These are phyloP conservation scores for Harpegnathos saltator DNA, from an alignment of 1,140 invertebrate genomes.

Conservation along the genomic window DNA sequence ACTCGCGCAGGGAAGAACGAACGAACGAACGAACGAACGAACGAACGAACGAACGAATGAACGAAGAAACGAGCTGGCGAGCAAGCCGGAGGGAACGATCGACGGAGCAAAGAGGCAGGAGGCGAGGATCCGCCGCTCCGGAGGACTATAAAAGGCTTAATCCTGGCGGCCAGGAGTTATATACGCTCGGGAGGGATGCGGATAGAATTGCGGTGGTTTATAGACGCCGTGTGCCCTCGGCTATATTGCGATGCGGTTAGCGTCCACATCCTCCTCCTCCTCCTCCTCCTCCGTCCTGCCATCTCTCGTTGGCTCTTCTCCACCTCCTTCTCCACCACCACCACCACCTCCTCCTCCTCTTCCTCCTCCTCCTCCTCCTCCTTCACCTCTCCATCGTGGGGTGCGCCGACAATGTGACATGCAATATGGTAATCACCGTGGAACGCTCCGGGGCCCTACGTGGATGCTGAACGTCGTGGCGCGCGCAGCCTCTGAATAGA, in stretches of 20 bases:
- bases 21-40: neutral
- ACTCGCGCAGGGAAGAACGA: too few species aligned
- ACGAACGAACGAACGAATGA: neutral
- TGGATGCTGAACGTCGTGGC: constrained; percentile 73
- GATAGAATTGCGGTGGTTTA: constrained; percentile 80
- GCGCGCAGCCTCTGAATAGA: constrained; percentile 74
- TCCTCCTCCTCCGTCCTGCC: constrained; percentile 57
- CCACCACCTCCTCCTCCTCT: constrained; percentile 9
- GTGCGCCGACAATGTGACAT: constrained; percentile 76
- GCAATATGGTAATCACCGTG: constrained; percentile 79
- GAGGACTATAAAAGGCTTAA: constrained; percentile 77
- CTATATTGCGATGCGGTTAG: constrained; percentile 76
- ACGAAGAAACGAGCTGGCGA: constrained; percentile 10
- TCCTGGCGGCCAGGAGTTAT: constrained; percentile 74
- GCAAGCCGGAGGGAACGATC: constrained; percentile 23
- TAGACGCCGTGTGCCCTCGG: constrained; percentile 74
- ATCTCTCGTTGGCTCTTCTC: constrained; percentile 41
- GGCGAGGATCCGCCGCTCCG: constrained; percentile 52
- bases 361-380: constrained; percentile 23
- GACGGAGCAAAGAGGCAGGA: constrained; percentile 2
- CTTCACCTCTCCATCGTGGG: constrained; percentile 60
- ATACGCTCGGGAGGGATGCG: constrained; percentile 69
- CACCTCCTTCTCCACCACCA: constrained; percentile 20
- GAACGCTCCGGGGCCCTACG: constrained; percentile 67
- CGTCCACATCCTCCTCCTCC: constrained; percentile 66